Evolutionary conservation across 2,888 invertebrate genomes (phyloP).

Genomic region (Bombyx huttoni): DNA sequence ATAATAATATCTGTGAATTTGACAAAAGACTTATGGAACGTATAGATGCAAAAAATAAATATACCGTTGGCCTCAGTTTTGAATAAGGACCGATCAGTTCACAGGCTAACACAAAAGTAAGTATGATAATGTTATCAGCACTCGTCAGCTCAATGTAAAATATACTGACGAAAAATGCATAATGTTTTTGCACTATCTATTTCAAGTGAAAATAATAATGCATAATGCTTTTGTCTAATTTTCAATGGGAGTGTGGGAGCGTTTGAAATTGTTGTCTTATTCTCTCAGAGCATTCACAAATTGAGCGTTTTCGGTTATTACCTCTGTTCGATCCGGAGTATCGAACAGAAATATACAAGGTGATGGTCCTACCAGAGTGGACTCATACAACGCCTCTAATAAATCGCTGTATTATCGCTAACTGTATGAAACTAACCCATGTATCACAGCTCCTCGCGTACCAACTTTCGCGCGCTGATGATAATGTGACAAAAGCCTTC

Average conservation of each 20-base stretch:
- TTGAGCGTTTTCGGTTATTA: no score
- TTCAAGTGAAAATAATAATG: neutral
- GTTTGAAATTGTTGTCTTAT: neutral
- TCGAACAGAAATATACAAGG: no score
- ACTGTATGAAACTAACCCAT: no score
- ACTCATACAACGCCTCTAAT: no score
- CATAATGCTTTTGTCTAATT: neutral
- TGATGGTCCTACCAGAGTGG: no score
- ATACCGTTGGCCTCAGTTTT: slow-evolving; percentile 28
- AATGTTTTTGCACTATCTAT: neutral
- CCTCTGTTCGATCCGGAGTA: no score
- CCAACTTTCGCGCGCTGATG: no score
- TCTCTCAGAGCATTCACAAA: no score
- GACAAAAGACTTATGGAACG: neutral
- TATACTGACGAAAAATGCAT: neutral
- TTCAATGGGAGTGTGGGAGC: neutral
- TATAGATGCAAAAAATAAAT: slow-evolving; percentile 9
- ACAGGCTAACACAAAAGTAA: slow-evolving; percentile 19
- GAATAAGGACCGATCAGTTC: slow-evolving; percentile 23
- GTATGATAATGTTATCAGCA: slow-evolving; percentile 18
- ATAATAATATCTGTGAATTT: neutral
- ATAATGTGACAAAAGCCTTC: no score
- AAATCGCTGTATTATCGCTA: no score
- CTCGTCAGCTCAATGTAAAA: slow-evolving; percentile 6
- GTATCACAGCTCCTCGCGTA: no score